Evolutionary conservation across 2,113 vertebrate species (phyloP), one percentile per base, ranked within the genome.

Genomic region (Nicator chloris): DNA sequence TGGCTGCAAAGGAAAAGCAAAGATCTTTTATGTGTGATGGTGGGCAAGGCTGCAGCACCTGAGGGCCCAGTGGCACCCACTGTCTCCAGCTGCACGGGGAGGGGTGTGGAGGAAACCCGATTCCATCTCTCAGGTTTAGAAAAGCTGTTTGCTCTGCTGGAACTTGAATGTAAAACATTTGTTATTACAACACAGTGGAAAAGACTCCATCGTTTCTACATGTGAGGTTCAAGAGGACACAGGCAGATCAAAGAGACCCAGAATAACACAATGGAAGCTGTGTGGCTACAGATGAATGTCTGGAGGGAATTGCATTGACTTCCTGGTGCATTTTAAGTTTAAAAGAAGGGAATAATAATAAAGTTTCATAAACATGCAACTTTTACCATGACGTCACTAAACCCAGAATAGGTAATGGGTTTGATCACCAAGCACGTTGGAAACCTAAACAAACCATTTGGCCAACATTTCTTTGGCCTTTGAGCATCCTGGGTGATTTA

Each of bases 381-480:
- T 73, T 77, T 66, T 75, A 44, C 77, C 61, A 19, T 88, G 86
- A 84, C n/a, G 44, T 93, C 61, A 84, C 57, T 79, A 26, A 75
- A 40, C 39, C 51, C 77, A n/a, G 53, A 69, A 31, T 3, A 86
- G 71, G 54, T 69, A 37, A 64, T 51, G 70, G 50, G 8, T 87
- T 69, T 85, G 73, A 86, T 82, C 66, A 85, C 66, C 45, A 50
- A 35, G 59, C 40, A 30, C 42, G 15, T 37, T 82, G 66, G 78
- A 96, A 93, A 93, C 26, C 64, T 93, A 83, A 96, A 92, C 92
- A 95, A 76, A 91, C 27, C 20, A 37, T 65, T 70, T 50, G 61
- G 82, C 84, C 39, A 65, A 18, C 14, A 1, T 73, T 91, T 57
- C 33, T 63, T 90, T 82, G 91, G 77, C 82, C 83, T 79, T 78